Percentiles rank a stretch among this genome's conserved stretches.
phyloP scores from a whole-genome alignment of 1,140 invertebrate species.

The Saccostrea cuccullata region DNA sequence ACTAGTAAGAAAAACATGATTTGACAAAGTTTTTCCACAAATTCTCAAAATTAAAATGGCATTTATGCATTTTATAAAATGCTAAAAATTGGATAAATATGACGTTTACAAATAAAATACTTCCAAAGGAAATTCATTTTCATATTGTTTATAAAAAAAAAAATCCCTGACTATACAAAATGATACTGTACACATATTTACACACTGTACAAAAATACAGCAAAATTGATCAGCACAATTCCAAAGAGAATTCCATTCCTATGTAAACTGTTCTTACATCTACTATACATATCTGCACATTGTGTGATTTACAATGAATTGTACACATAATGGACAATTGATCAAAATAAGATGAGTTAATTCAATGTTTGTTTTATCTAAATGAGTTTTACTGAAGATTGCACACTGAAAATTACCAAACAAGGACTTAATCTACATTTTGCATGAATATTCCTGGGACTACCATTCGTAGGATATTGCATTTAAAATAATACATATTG shows the following conservation, averaged over 20 bases:
- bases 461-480: slow-evolving; percentile 4
- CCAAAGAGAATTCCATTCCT: neutral
- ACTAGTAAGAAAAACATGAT: neutral
- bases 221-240: neutral
- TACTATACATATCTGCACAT: neutral
- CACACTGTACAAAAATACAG: slow-evolving; percentile 30
- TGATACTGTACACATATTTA: slow-evolving; percentile 14
- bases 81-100: slow-evolving; percentile 27
- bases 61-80: slow-evolving; percentile 15
- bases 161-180: slow-evolving; percentile 8
- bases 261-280: neutral
- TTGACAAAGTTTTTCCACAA: neutral
- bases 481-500: neutral
- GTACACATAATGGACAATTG: neutral
- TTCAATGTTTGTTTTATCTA: neutral
- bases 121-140: neutral
- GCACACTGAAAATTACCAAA: neutral
- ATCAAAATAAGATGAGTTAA: neutral
- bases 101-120: slow-evolving; percentile 20
- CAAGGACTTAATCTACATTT: neutral
- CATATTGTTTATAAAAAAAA: neutral
- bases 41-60: neutral
- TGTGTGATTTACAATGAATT: neutral
- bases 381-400: neutral
- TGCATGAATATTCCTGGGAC: neutral